phyloP scores from a whole-genome alignment of 2,888 invertebrate species.

The Drosophila kanekoi region DNA sequence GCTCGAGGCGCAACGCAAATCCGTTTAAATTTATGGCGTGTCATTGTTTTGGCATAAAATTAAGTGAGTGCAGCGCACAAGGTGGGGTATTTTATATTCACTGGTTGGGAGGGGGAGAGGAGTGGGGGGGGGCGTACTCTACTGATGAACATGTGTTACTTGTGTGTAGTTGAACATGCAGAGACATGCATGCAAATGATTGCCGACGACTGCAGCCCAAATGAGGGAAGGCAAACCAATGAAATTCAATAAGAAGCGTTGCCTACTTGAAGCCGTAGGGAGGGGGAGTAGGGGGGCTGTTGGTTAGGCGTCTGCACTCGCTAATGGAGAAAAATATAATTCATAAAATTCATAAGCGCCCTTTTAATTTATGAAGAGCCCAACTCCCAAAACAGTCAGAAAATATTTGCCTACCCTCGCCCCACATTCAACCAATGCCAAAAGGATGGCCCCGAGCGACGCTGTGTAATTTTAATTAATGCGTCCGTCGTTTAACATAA shows the following conservation, averaged over 20 bases:
- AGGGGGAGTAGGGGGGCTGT: background rate
- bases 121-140: background rate
- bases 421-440: background rate
- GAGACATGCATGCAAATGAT: slow-evolving; percentile 77
- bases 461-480: slow-evolving; percentile 75
- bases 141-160: slow-evolving; percentile 31
- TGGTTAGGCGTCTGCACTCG: slow-evolving; percentile 44
- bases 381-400: slow-evolving; percentile 1
- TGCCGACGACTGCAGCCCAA: slow-evolving; percentile 39
- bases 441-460: slow-evolving; percentile 49
- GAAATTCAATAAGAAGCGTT: slow-evolving; percentile 68
- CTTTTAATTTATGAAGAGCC: slow-evolving; percentile 73
- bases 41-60: slow-evolving; percentile 81
- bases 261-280: slow-evolving; percentile 53
- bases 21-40: slow-evolving; percentile 81
- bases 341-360: slow-evolving; percentile 80
- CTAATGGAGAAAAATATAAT: slow-evolving; percentile 62
- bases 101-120: background rate
- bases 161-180: slow-evolving; percentile 66
- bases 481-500: slow-evolving; percentile 62
- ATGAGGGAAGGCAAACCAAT: slow-evolving; percentile 32
- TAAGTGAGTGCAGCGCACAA: slow-evolving; percentile 70
- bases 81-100: background rate
- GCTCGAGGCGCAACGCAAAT: slow-evolving; percentile 72
- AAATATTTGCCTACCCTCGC: background rate